Evolutionary conservation across 30 jellyfish, hydroid and myxozoan genomes (phyloP).

Genomic region (Hydractinia symbiolongicarpus): DNA sequence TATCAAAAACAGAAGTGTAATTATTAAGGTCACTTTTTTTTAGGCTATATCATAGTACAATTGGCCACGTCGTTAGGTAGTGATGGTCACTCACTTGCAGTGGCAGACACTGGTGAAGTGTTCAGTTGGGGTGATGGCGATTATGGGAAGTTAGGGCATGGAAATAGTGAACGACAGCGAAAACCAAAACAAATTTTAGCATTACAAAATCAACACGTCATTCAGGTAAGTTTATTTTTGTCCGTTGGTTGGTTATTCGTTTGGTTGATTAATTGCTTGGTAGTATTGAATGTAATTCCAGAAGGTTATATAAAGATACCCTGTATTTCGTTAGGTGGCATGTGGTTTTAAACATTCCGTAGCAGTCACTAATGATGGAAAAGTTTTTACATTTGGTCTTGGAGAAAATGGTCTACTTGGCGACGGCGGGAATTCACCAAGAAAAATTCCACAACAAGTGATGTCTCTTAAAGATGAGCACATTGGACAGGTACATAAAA

Average conservation of each 20-base stretch:
- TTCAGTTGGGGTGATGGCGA: slow-evolving; percentile 99
- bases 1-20: background rate
- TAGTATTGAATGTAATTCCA: background rate
- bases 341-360: slow-evolving; percentile 95
- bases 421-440: slow-evolving; percentile 75
- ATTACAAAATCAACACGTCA: slow-evolving; percentile 64
- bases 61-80: slow-evolving; percentile 83
- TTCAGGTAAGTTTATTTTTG: slow-evolving; percentile 53
- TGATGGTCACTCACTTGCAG: slow-evolving; percentile 86
- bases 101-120: slow-evolving; percentile 94
- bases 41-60: slow-evolving; percentile 75
- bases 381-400: slow-evolving; percentile 77
- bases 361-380: slow-evolving; percentile 75
- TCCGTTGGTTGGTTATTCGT: background rate
- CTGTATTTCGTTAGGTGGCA: slow-evolving; percentile 45
- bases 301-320: too few relatives aligned
- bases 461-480: slow-evolving; percentile 32
- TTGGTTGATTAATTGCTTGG: background rate
- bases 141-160: slow-evolving; percentile 93
- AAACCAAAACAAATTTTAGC: slow-evolving; percentile 82
- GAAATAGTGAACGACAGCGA: slow-evolving; percentile 80
- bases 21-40: background rate
- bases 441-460: slow-evolving; percentile 55
- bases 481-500: slow-evolving; percentile 26
- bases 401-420: slow-evolving; percentile 91